Evolutionary conservation across 2,113 vertebrate species (phyloP), one percentile per base, ranked within the genome.

Genomic region (Glareola pratincola): DNA sequence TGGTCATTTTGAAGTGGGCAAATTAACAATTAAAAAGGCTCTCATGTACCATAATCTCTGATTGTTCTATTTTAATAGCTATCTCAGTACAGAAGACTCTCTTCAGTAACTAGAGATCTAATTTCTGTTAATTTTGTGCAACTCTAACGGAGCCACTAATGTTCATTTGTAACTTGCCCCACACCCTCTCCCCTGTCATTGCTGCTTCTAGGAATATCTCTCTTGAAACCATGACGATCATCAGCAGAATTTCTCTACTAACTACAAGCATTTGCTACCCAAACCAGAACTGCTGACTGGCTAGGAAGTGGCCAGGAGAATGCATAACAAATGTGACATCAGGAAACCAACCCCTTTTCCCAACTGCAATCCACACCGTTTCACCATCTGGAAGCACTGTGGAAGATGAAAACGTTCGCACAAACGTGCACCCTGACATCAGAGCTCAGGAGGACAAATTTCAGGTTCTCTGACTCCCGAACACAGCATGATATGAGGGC

Each of bases 101-200:
- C 94, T 97, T 96, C 96, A 93, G 94, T 92, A 97, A 95, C 95
- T 90, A 74, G 94, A 97, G 97, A 98, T 98, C 96, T 97, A 94
- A 98, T 97, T 98, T 98, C 97, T 97, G 97, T 95, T 98, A 95
- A 98, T 98, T 98, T 96, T 97, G 94, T 96, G 95, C 86, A 97
- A 97, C 60, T 96, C 85, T 97, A 97, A 96, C 39, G 4, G 90
- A 97, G 83, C 54, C 87, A 85, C 92, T 97, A 94, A 87, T 89
- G 89, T 83, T 91, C 90, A 45, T 89, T 87, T 94, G 86, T 91
- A 91, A 89, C 88, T 94, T 88, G 78, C 48, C 80, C 53, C 54
- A 57, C 75, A 62, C 19, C 48, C 64, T 85, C 60, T 68, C 26
- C 79, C 39, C 56, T 18, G 32, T 64, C 88, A 75, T 63, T 75